Evolutionary conservation across 2,888 invertebrate genomes (phyloP), one percentile per base, ranked within the genome.

Genomic region (Machimus rusticus): DNA sequence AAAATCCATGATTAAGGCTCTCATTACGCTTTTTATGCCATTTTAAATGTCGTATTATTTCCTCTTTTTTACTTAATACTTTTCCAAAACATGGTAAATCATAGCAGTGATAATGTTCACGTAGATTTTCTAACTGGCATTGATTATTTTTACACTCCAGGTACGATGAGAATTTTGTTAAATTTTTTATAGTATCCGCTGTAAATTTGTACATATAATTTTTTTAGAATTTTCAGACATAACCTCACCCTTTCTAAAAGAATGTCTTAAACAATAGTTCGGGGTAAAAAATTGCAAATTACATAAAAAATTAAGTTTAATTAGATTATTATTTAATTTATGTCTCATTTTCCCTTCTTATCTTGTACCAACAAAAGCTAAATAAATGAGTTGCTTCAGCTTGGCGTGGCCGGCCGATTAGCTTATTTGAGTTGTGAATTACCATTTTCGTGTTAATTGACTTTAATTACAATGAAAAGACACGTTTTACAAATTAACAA

Each of bases 21-120:
- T 99, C 99, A 91, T 99, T 99, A 2, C 99, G 95, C 93, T 99
- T 99, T 94, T 99, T 98, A 94, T 99, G 99, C 99, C 99, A 99
- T 94, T 99, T 99, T 92, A 98, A 98, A 93, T 99, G 99, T 74
- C 99, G 95, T 89, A 99, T 99, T 96, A 99, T 99, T 92, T 99
- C 99, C 92, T 99, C 99, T 92, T 99, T 99, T 93, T 99, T 99
- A 91, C 98, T 96, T 92, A 99, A 97, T n/a, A 99, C 98, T 90
- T 97, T 94, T 88, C 95, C 94, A 23, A 94, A 94, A 90, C 95
- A 95, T 89, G 95, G 94, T 92, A 94, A 94, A 87, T 93, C 94
- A 88, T 95, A 95, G 93, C 97, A 97, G 92, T 99, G 99, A 93
- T 98, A 99, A 92, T 99, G 99, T 92, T 99, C 99, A 90, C 98